These are phyloP conservation scores for Nycticryphes semicollaris DNA, from an alignment of 2,113 vertebrate species.

Conservation along the genomic window DNA sequence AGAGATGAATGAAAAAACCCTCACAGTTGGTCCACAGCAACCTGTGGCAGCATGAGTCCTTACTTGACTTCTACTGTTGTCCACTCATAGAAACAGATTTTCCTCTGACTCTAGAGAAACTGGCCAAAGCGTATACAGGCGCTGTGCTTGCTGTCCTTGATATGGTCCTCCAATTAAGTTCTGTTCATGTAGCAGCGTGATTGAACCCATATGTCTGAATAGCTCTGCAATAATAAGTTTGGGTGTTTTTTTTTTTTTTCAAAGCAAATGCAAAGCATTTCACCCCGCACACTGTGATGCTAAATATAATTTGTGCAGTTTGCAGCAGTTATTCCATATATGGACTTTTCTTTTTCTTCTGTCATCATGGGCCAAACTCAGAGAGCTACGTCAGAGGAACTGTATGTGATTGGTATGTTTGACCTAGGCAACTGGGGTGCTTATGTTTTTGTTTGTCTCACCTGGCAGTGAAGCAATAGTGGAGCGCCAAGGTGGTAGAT, in stretches of 20 bases:
- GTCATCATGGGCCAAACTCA: rapidly evolving
- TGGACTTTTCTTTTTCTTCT: not conserved
- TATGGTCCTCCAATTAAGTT: not conserved
- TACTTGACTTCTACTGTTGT: not conserved
- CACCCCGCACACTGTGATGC: rapidly evolving
- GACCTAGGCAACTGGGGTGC: not conserved
- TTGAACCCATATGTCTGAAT: not conserved
- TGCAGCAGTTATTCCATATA: not conserved
- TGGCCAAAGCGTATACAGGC: not conserved
- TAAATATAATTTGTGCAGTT: not conserved
- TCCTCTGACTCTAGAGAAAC: not conserved
- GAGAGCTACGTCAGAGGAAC: not conserved
- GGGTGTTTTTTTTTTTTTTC: not conserved
- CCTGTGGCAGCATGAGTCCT: not conserved
- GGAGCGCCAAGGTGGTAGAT: not conserved
- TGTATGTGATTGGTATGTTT: not conserved
- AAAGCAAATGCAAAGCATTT: not conserved
- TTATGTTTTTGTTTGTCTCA: not conserved
- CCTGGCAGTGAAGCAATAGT: not conserved
- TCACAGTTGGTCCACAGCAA: rapidly evolving
- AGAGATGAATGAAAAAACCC: not conserved
- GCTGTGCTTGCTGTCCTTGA: not conserved
- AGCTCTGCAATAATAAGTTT: not conserved
- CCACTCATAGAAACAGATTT: not conserved
- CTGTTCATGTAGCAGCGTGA: not conserved